phyloP scores from a whole-genome alignment of 1,140 invertebrate genomes.

The Plutomurus gul region DNA sequence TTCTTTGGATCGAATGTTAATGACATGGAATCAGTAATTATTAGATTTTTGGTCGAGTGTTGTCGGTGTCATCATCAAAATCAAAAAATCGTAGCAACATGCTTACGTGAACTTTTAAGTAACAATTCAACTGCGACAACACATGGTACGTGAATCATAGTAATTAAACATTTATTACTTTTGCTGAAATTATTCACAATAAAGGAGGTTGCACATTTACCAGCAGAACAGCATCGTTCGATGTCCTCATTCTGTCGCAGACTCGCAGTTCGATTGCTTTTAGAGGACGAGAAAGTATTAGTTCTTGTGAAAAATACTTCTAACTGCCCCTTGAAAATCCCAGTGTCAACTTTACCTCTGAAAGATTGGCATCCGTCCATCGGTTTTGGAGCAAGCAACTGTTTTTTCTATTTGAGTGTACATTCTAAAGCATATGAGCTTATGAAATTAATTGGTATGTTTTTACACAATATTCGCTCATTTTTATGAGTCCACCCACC shows the following conservation, averaged over 20 bases:
- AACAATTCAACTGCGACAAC: conserved; percentile 67
- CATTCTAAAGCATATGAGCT: conserved; percentile 44
- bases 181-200: background rate
- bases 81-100: conserved; percentile 78
- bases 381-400: conserved; percentile 41
- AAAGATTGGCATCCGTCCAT: conserved; percentile 53
- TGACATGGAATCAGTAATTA: conserved; percentile 72
- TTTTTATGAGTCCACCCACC: background rate
- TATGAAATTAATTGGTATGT: conserved; percentile 43
- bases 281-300: conserved; percentile 81
- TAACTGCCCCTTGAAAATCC: conserved; percentile 41
- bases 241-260: conserved; percentile 86
- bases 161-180: conserved; percentile 22
- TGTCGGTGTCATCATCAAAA: conserved; percentile 83
- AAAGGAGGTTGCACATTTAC: conserved; percentile 50
- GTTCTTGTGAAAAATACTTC: conserved; percentile 69
- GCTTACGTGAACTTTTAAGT: conserved; percentile 72
- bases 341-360: conserved; percentile 34
- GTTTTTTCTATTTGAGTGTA: conserved; percentile 44
- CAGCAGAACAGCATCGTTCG: conserved; percentile 63
- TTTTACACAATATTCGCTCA: background rate
- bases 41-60: conserved; percentile 74
- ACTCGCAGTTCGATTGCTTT: conserved; percentile 78
- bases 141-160: conserved; percentile 61
- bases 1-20: conserved; percentile 48